These are phyloP conservation scores for Rhabdornis inornatus DNA, from an alignment of 2,113 vertebrate genomes.

Conservation along the genomic window DNA sequence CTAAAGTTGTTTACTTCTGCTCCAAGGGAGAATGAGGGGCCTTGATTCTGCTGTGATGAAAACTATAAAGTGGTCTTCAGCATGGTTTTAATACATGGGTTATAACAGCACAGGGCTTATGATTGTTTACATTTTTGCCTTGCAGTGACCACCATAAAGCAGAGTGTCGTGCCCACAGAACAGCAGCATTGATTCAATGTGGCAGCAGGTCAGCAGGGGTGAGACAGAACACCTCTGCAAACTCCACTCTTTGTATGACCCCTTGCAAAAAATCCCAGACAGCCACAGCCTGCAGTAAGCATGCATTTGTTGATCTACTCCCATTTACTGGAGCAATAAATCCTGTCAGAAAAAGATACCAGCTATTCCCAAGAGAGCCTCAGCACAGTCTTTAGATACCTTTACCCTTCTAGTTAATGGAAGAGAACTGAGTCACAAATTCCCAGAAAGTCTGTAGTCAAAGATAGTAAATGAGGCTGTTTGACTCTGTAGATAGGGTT, in stretches of 20 bases:
- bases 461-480: not conserved
- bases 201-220: conserved; percentile 26
- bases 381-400: not conserved
- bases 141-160: not conserved
- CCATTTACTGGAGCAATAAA: not conserved
- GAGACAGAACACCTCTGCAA: not conserved
- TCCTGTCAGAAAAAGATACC: not conserved
- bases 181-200: not conserved
- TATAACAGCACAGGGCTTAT: not conserved
- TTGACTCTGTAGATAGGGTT: not conserved
- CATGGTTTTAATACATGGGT: not conserved
- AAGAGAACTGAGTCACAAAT: not conserved
- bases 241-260: not conserved
- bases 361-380: not conserved
- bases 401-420: not conserved
- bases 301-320: not conserved
- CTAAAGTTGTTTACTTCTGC: conserved; percentile 35
- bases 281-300: not conserved
- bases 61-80: conserved; percentile 16
- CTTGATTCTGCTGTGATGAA: not conserved
- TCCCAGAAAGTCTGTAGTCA: not conserved
- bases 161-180: not conserved
- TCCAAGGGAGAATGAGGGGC: not conserved
- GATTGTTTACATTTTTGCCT: conserved; percentile 23
- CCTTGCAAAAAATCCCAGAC: not conserved